Percentiles rank a stretch among this genome's conserved stretches.
Conservation (phyloP, 1,140 invertebrate species). For the Marisa cornuarietis region DNA sequence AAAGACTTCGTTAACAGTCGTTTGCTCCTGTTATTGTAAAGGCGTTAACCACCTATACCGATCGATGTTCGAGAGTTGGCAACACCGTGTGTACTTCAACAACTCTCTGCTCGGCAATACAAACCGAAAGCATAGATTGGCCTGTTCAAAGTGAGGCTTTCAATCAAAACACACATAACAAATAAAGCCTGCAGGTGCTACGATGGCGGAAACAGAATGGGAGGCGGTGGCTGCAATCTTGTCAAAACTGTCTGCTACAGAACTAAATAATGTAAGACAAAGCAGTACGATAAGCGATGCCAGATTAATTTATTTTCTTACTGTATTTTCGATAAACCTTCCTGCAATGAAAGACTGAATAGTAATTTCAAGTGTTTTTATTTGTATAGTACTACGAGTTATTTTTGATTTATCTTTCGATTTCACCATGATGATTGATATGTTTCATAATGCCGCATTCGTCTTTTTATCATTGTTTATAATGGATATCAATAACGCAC, state of each 20-base stretch:
- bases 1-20: too few species aligned
- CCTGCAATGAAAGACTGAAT: too few species aligned
- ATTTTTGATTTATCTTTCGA: background rate
- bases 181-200: constrained; percentile 4
- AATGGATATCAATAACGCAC: too few species aligned
- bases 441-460: background rate
- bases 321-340: background rate
- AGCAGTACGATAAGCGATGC: background rate
- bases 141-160: constrained; percentile 8
- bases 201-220: constrained; percentile 22
- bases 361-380: background rate
- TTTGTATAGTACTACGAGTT: background rate
- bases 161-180: background rate
- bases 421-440: background rate
- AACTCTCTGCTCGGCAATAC: background rate
- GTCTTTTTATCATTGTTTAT: too few species aligned
- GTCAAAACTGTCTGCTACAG: constrained; percentile 18
- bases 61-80: background rate
- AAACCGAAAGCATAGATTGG: constrained; percentile 8
- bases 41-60: background rate
- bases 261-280: constrained; percentile 18
- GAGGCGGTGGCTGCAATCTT: constrained; percentile 1
- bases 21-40: too few species aligned
- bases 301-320: background rate
- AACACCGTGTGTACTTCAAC: background rate